Evolutionary conservation across 1,140 invertebrate species (phyloP).

Genomic region (Microplitis demolitor): DNA sequence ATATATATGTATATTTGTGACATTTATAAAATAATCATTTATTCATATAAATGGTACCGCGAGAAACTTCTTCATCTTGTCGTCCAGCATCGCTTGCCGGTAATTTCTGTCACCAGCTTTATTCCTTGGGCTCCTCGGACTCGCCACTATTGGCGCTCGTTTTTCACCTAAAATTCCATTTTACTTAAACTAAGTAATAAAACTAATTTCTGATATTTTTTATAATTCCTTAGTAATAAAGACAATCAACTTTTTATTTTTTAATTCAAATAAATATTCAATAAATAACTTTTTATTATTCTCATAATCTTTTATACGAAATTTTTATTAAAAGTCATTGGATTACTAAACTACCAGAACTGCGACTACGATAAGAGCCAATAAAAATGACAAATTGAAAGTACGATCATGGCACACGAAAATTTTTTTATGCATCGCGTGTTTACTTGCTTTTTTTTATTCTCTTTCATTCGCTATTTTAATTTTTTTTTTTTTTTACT

Average conservation of each 20-base stretch:
- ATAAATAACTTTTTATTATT: background rate
- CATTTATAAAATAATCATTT: conserved; percentile 30
- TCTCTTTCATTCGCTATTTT: background rate
- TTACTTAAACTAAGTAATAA: conserved; percentile 18
- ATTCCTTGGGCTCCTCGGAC: conserved; percentile 56
- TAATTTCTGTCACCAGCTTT: conserved; percentile 71
- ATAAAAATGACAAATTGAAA: conserved; percentile 46
- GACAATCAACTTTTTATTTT: background rate
- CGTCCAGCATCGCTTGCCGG: conserved; percentile 84
- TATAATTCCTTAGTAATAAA: too few relatives aligned
- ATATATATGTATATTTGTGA: conserved; percentile 17
- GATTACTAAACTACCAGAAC: conserved; percentile 9
- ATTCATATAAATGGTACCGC: conserved; percentile 67
- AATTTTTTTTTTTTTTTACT: background rate
- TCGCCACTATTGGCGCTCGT: conserved; percentile 42
- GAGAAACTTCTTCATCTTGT: conserved; percentile 93
- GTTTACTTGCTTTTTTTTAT: conserved; percentile 14
- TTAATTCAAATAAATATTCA: background rate
- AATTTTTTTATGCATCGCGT: conserved; percentile 23
- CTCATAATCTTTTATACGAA: too few relatives aligned
- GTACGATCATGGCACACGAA: conserved; percentile 36
- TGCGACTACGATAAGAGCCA: conserved; percentile 31
- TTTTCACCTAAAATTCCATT: conserved; percentile 56
- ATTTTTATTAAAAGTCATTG: background rate
- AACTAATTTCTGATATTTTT: too few relatives aligned